A percentile compares a stretch with the other conserved stretches of the same genome.
These are phyloP conservation scores for Halictus quadricinctus DNA, from an alignment of 2,888 invertebrate species.

Conservation along the genomic window DNA sequence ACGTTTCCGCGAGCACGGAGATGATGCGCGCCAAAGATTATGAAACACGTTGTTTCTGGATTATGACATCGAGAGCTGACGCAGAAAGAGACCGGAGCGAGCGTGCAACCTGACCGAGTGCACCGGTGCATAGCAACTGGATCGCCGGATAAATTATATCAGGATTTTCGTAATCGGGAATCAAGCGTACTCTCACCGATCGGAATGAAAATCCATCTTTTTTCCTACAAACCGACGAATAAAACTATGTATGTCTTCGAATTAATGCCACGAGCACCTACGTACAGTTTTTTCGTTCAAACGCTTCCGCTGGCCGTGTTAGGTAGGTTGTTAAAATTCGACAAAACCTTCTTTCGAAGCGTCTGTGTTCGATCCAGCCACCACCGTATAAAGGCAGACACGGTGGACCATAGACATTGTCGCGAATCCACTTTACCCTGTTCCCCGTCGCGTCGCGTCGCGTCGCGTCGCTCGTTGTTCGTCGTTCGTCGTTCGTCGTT, in stretches of 20 bases:
- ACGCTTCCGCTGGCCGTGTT: no score
- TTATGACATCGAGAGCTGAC: constrained; percentile 47
- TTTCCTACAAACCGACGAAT: background rate
- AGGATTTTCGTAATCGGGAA: constrained; percentile 55
- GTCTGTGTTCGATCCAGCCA: constrained; percentile 30
- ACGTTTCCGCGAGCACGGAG: constrained; percentile 18
- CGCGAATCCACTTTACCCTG: constrained; percentile 42
- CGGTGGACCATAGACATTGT: constrained; percentile 30
- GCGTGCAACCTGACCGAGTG: constrained; percentile 54
- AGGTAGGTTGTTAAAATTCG: background rate
- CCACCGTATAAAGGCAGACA: background rate
- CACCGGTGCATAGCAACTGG: constrained; percentile 50
- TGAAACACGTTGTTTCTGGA: constrained; percentile 39
- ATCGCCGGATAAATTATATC: constrained; percentile 49
- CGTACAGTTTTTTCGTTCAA: background rate
- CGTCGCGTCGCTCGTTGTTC: no score
- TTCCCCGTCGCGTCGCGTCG: constrained; percentile 7
- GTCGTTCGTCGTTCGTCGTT: background rate
- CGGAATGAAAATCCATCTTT: background rate
- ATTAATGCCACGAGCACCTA: background rate
- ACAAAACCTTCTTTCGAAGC: background rate
- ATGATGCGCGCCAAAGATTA: constrained; percentile 37
- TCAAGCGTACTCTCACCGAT: background rate
- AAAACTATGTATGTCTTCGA: background rate
- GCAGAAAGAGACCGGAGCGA: constrained; percentile 41